Conservation (phyloP, 2,888 invertebrate species). For the Drosophila diplacantha region DNA sequence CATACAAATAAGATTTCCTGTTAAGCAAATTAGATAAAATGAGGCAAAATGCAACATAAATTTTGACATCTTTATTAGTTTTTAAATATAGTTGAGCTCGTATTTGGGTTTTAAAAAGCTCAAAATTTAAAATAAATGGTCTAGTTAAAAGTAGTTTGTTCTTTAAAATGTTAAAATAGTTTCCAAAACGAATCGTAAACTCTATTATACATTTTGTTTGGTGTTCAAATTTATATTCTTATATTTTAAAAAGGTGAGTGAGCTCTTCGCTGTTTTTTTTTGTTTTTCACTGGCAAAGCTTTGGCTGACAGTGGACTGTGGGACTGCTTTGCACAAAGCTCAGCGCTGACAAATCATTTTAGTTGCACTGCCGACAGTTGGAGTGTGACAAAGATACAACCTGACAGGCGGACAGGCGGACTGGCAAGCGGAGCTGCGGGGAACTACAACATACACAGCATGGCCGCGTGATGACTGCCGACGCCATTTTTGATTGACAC, state of each 20-base stretch:
- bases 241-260: background rate
- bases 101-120: too few species aligned
- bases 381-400: slow-evolving; percentile 25
- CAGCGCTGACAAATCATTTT: slow-evolving; percentile 60
- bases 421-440: background rate
- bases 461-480: slow-evolving; percentile 44
- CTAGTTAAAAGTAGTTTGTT: too few species aligned
- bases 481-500: slow-evolving; percentile 59
- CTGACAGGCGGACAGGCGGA: slow-evolving; percentile 22
- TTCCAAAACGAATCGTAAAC: too few species aligned
- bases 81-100: too few species aligned
- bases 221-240: slow-evolving; percentile 15
- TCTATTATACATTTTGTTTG: background rate
- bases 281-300: background rate
- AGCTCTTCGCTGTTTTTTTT: background rate
- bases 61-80: too few species aligned
- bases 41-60: too few species aligned
- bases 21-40: too few species aligned
- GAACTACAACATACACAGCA: slow-evolving; percentile 4
- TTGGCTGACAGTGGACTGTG: slow-evolving; percentile 30
- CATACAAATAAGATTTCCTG: too few species aligned
- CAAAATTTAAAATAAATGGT: too few species aligned
- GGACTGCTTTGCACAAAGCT: slow-evolving; percentile 40
- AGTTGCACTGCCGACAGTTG: slow-evolving; percentile 43
- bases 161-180: too few species aligned